Base-by-base conservation (phyloP, 2,888 invertebrate genomes). In the Drosophila borealis region DNA sequence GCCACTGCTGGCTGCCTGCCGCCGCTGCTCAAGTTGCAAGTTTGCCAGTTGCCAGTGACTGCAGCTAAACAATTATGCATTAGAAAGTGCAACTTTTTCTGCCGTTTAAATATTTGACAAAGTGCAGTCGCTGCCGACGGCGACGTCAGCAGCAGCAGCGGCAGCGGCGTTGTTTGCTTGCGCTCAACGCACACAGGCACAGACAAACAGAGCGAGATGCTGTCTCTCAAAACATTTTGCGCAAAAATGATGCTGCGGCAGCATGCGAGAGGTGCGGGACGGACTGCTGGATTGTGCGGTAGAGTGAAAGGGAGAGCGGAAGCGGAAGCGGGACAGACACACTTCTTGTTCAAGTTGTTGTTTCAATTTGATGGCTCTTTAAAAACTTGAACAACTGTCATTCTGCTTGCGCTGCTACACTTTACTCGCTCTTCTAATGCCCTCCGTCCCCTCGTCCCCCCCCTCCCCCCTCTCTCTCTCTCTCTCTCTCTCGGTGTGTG, bases 51-150 rank as follows among this genome's bases (percentile, higher is more conserved):
- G 39, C 19, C 4, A 42, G 53, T 54, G 21, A 42, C 46, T 14
- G 49, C 61, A 59, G 36, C 48, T 42, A 50, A 82, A 68, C 70
- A 80, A 80, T 80, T 80, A 70, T 45, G 53, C 73, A 64, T 74
- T 74, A 48, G 74, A 60, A 63, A 51, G 65, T 50, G 66, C 46
- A 73, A 60, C 53, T 63, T 59, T 37, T 71, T 29, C 42, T 68
- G 55, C 49, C 62, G 53, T 64, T 80, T 72, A 70, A 86, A 82
- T 80, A 76, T 86, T 80, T 80, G 80, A 73, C 68, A 72, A 48
- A 50, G 36, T 56, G 46, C 51, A 36, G 25, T 65, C 8, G 34
- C 34, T 19, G 50, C 19, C 13, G n/a, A 17, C 39, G 45, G 39
- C 51, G n/a, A 29, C 53, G 59, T 34, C 41, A 36, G 17, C 14